Evolutionary conservation across 1,140 invertebrate species (phyloP).

Genomic region (Heliothis subflexa): DNA sequence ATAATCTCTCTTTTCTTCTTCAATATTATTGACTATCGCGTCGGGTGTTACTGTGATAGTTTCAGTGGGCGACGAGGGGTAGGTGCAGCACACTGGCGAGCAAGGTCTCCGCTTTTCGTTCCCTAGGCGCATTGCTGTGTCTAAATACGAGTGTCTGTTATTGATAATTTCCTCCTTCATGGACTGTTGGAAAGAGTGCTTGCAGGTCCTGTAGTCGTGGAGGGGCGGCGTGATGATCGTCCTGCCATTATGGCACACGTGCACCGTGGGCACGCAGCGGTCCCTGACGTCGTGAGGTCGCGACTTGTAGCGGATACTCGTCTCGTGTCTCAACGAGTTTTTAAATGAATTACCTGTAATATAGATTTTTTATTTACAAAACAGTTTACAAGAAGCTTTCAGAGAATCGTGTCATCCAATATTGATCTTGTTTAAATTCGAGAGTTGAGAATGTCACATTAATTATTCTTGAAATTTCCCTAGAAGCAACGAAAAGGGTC

Average conservation of each 20-base stretch:
- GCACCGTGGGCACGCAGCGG: not conserved
- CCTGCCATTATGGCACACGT: conserved; percentile 22
- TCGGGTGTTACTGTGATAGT: conserved; percentile 36
- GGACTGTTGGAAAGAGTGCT: not conserved
- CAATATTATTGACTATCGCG: conserved; percentile 22
- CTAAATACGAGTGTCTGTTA: not conserved
- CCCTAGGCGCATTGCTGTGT: not conserved
- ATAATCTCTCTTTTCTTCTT: conserved; percentile 37
- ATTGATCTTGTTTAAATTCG: too few relatives aligned
- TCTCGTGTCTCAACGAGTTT: conserved; percentile 24
- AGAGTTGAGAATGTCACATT: too few relatives aligned
- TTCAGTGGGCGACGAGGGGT: conserved; percentile 3
- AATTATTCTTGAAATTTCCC: too few relatives aligned
- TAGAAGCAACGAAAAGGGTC: too few relatives aligned
- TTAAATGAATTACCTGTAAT: conserved; percentile 48
- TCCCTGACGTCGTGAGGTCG: conserved; percentile 24
- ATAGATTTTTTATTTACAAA: not conserved
- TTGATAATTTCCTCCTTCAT: conserved; percentile 18
- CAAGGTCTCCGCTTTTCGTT: conserved; percentile 19
- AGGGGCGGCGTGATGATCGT: conserved; percentile 16
- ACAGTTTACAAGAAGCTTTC: not conserved
- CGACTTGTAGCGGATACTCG: conserved; percentile 16
- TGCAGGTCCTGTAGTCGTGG: conserved; percentile 11
- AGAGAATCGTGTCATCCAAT: too few relatives aligned
- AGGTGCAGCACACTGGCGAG: conserved; percentile 18